phyloP scores from a whole-genome alignment of 53 echinoderm and acorn worm species.

The Astropecten irregularis region DNA sequence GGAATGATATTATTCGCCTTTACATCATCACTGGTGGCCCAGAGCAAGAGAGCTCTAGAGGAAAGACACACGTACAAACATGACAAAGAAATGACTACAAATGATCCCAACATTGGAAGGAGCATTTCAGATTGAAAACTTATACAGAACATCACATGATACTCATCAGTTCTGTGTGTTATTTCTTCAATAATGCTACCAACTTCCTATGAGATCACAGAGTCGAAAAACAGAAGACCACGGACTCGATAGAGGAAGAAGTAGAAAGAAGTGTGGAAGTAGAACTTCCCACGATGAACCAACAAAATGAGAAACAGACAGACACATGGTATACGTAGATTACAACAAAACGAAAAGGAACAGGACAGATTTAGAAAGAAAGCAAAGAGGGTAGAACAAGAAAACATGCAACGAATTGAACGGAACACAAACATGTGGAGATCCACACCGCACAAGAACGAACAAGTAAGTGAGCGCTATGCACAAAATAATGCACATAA shows the following conservation, averaged over 20 bases:
- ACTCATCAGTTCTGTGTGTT: neutral
- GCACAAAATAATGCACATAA: too few relatives aligned
- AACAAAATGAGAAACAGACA: too few relatives aligned
- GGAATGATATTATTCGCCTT: slow-evolving; percentile 72
- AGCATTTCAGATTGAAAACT: slow-evolving; percentile 76
- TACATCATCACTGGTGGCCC: slow-evolving; percentile 67
- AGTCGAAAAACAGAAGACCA: too few relatives aligned
- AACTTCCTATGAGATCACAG: neutral
- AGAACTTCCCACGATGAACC: too few relatives aligned
- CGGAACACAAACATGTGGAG: too few relatives aligned
- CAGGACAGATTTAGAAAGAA: too few relatives aligned
- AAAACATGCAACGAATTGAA: too few relatives aligned
- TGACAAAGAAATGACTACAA: neutral
- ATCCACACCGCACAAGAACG: too few relatives aligned
- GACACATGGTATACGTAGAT: too few relatives aligned
- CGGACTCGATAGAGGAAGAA: neutral
- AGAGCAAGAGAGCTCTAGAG: neutral
- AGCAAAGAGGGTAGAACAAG: too few relatives aligned
- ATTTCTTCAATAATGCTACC: slow-evolving; percentile 24
- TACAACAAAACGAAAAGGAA: too few relatives aligned
- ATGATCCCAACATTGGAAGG: slow-evolving; percentile 39
- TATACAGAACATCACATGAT: slow-evolving; percentile 17
- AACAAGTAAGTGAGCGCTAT: too few relatives aligned
- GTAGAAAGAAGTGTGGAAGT: neutral
- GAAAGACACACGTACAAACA: neutral